Percentiles rank a stretch among this genome's conserved stretches.
Evolutionary conservation across 2,113 vertebrate species (phyloP).

Genomic region (Sisor rabdophorus): DNA sequence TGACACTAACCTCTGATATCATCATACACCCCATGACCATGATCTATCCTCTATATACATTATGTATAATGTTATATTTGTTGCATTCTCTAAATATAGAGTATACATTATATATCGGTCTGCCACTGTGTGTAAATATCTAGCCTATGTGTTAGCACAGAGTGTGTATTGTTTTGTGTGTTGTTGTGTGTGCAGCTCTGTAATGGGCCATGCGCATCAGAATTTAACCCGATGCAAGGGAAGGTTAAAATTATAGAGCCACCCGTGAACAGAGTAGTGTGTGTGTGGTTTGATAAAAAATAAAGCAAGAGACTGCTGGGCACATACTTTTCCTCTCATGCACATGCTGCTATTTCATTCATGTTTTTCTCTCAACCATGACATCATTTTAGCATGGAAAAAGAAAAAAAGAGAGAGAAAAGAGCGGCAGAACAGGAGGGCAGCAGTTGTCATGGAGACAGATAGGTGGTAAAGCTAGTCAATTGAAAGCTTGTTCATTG

Average conservation of each 20-base stretch:
- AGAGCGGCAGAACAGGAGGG: slow-evolving; percentile 26
- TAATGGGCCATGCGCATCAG: background rate
- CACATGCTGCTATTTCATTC: slow-evolving; percentile 40
- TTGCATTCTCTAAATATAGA: too few relatives aligned
- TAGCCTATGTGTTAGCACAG: slow-evolving; percentile 10
- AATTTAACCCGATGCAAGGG: background rate
- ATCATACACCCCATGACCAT: slow-evolving; percentile 1
- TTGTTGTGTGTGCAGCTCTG: slow-evolving; percentile 7
- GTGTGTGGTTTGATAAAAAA: slow-evolving; percentile 20
- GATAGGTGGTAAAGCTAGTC: slow-evolving; percentile 49
- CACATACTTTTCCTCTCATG: slow-evolving; percentile 36
- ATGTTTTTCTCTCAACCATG: slow-evolving; percentile 44
- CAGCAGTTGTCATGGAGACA: slow-evolving; percentile 50
- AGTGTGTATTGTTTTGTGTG: background rate
- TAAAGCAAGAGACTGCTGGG: slow-evolving; percentile 11
- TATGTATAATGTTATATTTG: too few relatives aligned
- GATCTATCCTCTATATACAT: too few relatives aligned
- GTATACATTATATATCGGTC: too few relatives aligned
- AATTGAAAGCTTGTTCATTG: slow-evolving; percentile 43
- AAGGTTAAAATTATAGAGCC: background rate
- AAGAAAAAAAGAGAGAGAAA: slow-evolving; percentile 21
- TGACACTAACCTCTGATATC: slow-evolving; percentile 38
- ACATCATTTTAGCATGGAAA: slow-evolving; percentile 45
- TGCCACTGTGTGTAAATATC: background rate
- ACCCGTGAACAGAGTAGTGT: background rate